phyloP scores from a whole-genome alignment of 1,140 invertebrate species.

The Drosophila miranda region DNA sequence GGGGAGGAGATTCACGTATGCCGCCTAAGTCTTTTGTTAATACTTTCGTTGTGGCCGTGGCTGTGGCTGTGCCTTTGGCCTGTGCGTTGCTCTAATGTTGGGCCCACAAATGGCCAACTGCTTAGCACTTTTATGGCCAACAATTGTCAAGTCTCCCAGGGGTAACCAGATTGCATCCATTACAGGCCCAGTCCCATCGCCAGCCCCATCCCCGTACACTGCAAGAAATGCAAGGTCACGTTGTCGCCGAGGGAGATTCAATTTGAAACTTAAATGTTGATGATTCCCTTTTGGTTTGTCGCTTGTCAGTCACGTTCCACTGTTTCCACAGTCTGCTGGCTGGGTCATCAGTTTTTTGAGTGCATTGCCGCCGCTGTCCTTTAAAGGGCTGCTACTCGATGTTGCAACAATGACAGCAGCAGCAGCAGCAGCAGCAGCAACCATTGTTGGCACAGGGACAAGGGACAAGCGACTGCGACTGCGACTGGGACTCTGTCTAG shows the following conservation, averaged over 20 bases:
- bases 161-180: conserved; percentile 25
- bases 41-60: conserved; percentile 63
- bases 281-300: conserved; percentile 35
- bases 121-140: conserved; percentile 77
- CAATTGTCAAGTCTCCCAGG: conserved; percentile 77
- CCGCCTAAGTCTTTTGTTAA: conserved; percentile 81
- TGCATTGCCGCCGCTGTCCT: conserved; percentile 64
- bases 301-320: conserved; percentile 57
- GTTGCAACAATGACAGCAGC: conserved; percentile 13
- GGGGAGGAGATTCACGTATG: conserved; percentile 59
- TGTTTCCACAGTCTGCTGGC: conserved; percentile 13
- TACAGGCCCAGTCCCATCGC: background rate
- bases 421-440: conserved; percentile 17
- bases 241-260: conserved; percentile 67
- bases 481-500: conserved; percentile 34
- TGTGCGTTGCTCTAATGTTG: conserved; percentile 66
- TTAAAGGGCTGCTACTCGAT: conserved; percentile 55
- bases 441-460: conserved; percentile 47
- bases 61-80: background rate
- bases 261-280: conserved; percentile 73
- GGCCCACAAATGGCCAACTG: conserved; percentile 67
- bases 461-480: conserved; percentile 16
- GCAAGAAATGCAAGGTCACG: conserved; percentile 68
- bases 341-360: conserved; percentile 76
- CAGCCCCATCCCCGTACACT: conserved; percentile 13